phyloP scores from a whole-genome alignment of 1,140 invertebrate genomes.

The Drosophila nasuta region DNA sequence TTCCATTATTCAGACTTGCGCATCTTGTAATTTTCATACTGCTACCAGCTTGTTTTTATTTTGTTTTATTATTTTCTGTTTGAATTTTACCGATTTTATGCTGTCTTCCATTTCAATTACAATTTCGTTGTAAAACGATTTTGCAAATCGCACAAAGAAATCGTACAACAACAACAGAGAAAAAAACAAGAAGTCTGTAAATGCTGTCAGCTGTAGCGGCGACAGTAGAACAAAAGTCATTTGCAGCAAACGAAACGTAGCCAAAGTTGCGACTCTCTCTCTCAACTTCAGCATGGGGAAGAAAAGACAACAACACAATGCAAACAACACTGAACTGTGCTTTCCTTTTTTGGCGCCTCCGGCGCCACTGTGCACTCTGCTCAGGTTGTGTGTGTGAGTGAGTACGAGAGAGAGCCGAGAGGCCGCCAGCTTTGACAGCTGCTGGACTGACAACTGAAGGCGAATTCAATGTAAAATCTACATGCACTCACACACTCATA shows the following conservation, averaged over 20 bases:
- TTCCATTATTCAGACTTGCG: neutral
- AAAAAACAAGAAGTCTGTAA: slow-evolving; percentile 17
- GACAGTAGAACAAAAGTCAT: slow-evolving; percentile 24
- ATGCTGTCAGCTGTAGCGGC: slow-evolving; percentile 24
- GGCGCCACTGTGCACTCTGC: slow-evolving; percentile 39
- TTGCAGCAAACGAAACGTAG: slow-evolving; percentile 8
- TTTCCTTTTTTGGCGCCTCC: slow-evolving; percentile 40
- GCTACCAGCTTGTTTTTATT: neutral
- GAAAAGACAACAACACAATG: slow-evolving; percentile 18
- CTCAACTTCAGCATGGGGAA: neutral
- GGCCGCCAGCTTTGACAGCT: slow-evolving; percentile 37
- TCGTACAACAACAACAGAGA: neutral
- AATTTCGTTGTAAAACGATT: neutral
- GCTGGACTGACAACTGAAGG: slow-evolving; percentile 41
- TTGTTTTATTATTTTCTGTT: neutral
- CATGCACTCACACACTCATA: slow-evolving; percentile 19
- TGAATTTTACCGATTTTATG: neutral
- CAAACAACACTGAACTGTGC: neutral
- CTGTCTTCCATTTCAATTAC: neutral
- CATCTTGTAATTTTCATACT: neutral
- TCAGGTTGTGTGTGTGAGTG: slow-evolving; percentile 20
- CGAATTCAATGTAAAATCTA: slow-evolving; percentile 34
- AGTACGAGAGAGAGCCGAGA: slow-evolving; percentile 25
- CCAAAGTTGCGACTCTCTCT: neutral
- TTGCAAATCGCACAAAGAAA: slow-evolving; percentile 15